phyloP scores from a whole-genome alignment of 2,797 vertebrate species.

The Gymnodraco acuticeps region DNA sequence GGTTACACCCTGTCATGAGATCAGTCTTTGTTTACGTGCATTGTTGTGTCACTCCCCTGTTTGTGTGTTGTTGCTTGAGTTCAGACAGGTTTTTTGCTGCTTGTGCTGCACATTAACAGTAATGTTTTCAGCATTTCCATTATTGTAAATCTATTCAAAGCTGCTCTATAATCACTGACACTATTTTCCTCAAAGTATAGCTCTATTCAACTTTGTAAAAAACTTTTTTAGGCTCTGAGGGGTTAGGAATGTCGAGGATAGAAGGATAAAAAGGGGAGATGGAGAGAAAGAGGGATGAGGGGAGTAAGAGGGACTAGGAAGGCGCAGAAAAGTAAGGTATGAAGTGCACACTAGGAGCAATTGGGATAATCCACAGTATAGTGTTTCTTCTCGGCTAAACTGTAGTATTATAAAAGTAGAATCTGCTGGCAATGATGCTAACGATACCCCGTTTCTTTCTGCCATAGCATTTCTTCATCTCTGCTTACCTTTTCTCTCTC shows the following conservation, averaged over 20 bases:
- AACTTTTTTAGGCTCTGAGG: slow-evolving; percentile 52
- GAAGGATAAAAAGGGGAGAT: slow-evolving; percentile 55
- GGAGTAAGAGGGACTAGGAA: slow-evolving; percentile 25
- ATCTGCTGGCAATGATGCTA: slow-evolving; percentile 10
- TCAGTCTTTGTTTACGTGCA: slow-evolving; percentile 33
- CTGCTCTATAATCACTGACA: slow-evolving; percentile 17
- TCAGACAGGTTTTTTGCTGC: slow-evolving; percentile 12
- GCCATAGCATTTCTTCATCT: slow-evolving; percentile 11
- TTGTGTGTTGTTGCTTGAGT: slow-evolving; percentile 19
- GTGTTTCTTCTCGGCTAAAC: slow-evolving; percentile 25
- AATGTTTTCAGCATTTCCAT: slow-evolving; percentile 23
- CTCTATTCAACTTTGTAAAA: slow-evolving; percentile 14
- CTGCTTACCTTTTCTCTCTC: background rate
- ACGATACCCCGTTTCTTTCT: background rate
- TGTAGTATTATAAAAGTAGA: slow-evolving; percentile 23
- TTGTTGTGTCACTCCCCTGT: slow-evolving; percentile 37
- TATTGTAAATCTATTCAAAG: slow-evolving; percentile 7
- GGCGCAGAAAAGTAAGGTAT: slow-evolving; percentile 19
- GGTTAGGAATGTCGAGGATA: slow-evolving; percentile 68
- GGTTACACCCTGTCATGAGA: slow-evolving; percentile 32
- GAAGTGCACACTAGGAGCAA: slow-evolving; percentile 19
- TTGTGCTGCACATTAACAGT: slow-evolving; percentile 9
- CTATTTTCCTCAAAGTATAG: slow-evolving; percentile 37
- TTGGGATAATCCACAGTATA: slow-evolving; percentile 28
- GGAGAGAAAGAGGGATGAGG: slow-evolving; percentile 44